Evolutionary conservation across 2,888 invertebrate genomes (phyloP).

Genomic region (Emmelina monodactyla): DNA sequence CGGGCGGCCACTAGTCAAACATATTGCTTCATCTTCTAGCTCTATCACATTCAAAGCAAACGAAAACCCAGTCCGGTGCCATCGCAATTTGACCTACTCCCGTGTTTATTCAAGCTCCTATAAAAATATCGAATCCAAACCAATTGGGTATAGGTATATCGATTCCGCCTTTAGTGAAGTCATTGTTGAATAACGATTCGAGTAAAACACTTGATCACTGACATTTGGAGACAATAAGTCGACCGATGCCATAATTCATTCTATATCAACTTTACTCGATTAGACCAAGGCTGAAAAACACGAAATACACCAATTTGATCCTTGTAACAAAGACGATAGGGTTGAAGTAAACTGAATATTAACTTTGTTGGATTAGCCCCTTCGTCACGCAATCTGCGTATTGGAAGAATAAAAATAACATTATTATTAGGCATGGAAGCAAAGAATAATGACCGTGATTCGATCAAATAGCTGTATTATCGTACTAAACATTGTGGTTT

Average conservation of each 20-base stretch:
- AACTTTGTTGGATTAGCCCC: constrained; percentile 2
- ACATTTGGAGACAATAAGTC: constrained; percentile 8
- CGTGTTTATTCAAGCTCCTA: too few relatives aligned
- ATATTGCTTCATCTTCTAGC: too few relatives aligned
- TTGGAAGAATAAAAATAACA: constrained; percentile 11
- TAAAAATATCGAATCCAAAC: too few relatives aligned
- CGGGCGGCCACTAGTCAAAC: too few relatives aligned
- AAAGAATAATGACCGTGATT: neutral
- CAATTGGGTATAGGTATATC: neutral
- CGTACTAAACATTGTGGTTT: neutral
- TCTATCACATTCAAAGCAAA: too few relatives aligned
- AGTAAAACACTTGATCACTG: constrained; percentile 5
- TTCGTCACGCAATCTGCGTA: constrained; percentile 10
- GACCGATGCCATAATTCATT: neutral
- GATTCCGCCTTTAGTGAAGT: neutral
- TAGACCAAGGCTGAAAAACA: too few relatives aligned
- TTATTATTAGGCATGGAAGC: constrained; percentile 7
- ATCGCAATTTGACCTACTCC: too few relatives aligned
- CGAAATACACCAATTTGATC: neutral
- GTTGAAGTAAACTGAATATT: neutral
- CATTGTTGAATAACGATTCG: constrained; percentile 1
- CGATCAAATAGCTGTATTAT: neutral
- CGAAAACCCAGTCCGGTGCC: too few relatives aligned
- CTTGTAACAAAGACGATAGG: neutral
- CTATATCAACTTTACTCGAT: neutral